Evolutionary conservation across 2,888 invertebrate species (phyloP), one percentile per base, ranked within the genome.

Genomic region (Drosophila lutescens): DNA sequence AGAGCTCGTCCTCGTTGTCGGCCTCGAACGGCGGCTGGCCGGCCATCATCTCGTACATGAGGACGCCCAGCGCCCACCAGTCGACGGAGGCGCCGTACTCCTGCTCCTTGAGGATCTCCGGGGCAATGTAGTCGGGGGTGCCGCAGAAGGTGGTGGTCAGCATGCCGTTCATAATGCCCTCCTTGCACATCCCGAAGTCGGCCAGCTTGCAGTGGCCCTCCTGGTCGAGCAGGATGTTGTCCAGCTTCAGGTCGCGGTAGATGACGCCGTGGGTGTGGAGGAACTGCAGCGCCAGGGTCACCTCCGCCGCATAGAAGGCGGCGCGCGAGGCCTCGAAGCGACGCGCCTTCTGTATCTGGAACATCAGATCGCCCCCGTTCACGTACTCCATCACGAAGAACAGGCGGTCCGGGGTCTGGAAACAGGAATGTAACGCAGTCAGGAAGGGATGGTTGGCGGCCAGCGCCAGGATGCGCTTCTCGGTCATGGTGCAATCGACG

Each of bases 361-460:
- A 99, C 98, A 99, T 99, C 88, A 99, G 94, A 93, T 98, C 99
- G 84, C 99, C 99, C 81, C 99, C 99, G 93, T 99, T 98, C 58
- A 99, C 99, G 93, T 99, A 99, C 93, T 99, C 99, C 99, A 99
- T 99, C 78, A 99, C 98, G 93, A 99, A 99, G 94, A 99, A 99
- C 79, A 99, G 94, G 12, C 98, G 95, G 92, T 98, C 98, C 93
- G 95, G 95, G 62, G 99, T 99, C 93, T 99, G 99, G 94, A 98
- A 99, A 93, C 98, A 98, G 91, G 96, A 98, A 94, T 98, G 97
- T 89, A 99, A 94, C 87, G 98, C 98, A 76, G 99, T 99, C 76
- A 99, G 95, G 94, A 99, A 99, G 62, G 99, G 99, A 93, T 99
- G 99, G 77, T 96, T 96, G 74, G 99, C 99, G n/a, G 99, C 98